phyloP scores from a whole-genome alignment of 2,888 invertebrate species.

The Anthophora plumipes region DNA sequence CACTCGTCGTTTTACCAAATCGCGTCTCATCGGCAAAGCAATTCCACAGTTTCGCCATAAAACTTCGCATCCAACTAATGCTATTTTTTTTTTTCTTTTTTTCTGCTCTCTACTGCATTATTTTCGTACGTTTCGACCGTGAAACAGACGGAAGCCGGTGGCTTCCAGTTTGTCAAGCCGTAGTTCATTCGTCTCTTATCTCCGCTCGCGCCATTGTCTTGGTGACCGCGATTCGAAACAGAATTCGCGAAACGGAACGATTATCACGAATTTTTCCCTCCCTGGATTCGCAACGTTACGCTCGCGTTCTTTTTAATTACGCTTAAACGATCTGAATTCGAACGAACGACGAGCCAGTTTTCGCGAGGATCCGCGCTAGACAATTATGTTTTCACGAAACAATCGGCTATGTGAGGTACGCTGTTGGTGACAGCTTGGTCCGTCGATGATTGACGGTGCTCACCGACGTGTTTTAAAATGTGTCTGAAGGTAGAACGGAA shows the following conservation, averaged over 20 bases:
- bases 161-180: conserved; percentile 38
- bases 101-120: conserved; percentile 8
- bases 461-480: conserved; percentile 4
- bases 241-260: conserved; percentile 2
- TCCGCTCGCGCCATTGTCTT: conserved; percentile 31
- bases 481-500: neutral
- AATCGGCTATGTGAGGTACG: neutral
- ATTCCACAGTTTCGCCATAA: neutral
- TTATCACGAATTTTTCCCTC: conserved; percentile 20
- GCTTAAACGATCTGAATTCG: neutral
- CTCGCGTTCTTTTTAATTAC: conserved; percentile 15
- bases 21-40: neutral
- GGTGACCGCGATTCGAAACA: conserved; percentile 29
- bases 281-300: neutral
- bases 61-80: too few species aligned
- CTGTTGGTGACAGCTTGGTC: conserved; percentile 9
- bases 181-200: conserved; percentile 33
- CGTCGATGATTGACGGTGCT: conserved; percentile 11
- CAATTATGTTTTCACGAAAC: conserved; percentile 15
- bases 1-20: too few species aligned
- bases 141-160: conserved; percentile 12
- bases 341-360: neutral
- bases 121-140: conserved; percentile 9
- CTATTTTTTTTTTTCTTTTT: too few species aligned
- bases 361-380: neutral